A percentile compares a stretch with the other conserved stretches of the same genome.
phyloP scores from a whole-genome alignment of 1,140 invertebrate species.

The Aporrectodea caliginosa region DNA sequence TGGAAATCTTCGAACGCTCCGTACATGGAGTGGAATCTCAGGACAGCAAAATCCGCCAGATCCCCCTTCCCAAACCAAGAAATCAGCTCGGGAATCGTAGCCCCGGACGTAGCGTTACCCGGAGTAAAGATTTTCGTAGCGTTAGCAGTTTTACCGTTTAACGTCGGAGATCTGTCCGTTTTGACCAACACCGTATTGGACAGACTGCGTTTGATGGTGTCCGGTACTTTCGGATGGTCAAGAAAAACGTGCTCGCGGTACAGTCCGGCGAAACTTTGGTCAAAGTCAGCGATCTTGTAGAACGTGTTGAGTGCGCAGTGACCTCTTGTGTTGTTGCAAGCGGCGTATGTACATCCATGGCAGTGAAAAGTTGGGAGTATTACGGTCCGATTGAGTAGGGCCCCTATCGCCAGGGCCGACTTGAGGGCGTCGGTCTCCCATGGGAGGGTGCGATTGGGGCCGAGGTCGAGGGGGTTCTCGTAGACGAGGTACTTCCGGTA shows the following conservation, averaged over 20 bases:
- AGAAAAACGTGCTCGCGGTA: conserved; percentile 24
- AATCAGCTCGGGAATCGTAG: not conserved
- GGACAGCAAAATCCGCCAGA: not conserved
- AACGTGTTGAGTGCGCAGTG: conserved; percentile 1
- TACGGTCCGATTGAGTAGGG: conserved; percentile 24
- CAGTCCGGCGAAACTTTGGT: not conserved
- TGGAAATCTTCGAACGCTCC: too few relatives aligned
- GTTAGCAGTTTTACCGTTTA: not conserved
- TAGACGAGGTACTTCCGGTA: conserved; percentile 28
- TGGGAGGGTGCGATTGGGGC: not conserved
- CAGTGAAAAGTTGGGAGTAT: conserved; percentile 22
- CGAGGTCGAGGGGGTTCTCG: conserved; percentile 18
- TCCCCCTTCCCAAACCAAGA: not conserved
- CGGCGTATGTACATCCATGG: not conserved
- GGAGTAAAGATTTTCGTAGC: not conserved
- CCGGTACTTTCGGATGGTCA: not conserved
- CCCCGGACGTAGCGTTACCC: not conserved
- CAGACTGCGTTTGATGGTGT: not conserved
- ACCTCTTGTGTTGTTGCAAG: not conserved
- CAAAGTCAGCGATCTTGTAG: conserved; percentile 4
- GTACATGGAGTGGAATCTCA: not conserved
- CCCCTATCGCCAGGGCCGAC: conserved; percentile 8
- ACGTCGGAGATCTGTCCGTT: not conserved
- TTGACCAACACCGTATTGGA: not conserved
- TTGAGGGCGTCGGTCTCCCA: not conserved